These are phyloP conservation scores for Barypeithes pellucidus DNA, from an alignment of 2,888 invertebrate species.

Conservation along the genomic window DNA sequence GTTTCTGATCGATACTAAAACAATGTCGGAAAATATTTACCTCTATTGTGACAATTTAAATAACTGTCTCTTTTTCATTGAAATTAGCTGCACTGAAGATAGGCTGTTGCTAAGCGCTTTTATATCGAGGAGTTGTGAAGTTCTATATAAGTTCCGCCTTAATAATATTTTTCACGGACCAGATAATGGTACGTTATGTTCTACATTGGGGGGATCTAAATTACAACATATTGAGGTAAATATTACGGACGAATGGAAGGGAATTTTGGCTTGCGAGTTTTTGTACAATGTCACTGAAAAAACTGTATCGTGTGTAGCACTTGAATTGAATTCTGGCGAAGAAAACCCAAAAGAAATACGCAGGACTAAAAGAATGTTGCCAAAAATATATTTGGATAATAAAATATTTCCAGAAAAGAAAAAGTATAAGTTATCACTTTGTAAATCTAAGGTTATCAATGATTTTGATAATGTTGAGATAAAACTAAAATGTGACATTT, in stretches of 20 bases:
- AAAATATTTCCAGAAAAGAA: neutral
- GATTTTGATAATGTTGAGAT: neutral
- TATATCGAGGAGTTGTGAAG: neutral
- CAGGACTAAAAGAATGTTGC: neutral
- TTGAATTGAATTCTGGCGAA: neutral
- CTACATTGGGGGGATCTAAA: neutral
- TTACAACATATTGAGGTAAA: neutral
- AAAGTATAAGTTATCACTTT: constrained; percentile 8
- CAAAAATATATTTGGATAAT: constrained; percentile 6
- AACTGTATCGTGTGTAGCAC: neutral
- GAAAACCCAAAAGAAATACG: neutral
- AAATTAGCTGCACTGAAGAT: constrained; percentile 7
- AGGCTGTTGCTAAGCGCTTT: neutral
- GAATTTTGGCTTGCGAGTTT: neutral
- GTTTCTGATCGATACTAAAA: neutral
- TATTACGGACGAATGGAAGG: neutral
- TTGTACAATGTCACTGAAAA: neutral
- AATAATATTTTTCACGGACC: neutral
- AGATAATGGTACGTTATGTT: neutral
- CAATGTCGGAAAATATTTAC: neutral
- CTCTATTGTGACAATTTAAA: constrained; percentile 2
- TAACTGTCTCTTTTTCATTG: constrained; percentile 17
- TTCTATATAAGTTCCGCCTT: neutral
- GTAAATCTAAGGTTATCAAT: constrained; percentile 12
- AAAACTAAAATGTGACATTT: constrained; percentile 7